A percentile compares a stretch with the other conserved stretches of the same genome.
Evolutionary conservation across 2,888 invertebrate species (phyloP).

Genomic region (Sesamia inferens): DNA sequence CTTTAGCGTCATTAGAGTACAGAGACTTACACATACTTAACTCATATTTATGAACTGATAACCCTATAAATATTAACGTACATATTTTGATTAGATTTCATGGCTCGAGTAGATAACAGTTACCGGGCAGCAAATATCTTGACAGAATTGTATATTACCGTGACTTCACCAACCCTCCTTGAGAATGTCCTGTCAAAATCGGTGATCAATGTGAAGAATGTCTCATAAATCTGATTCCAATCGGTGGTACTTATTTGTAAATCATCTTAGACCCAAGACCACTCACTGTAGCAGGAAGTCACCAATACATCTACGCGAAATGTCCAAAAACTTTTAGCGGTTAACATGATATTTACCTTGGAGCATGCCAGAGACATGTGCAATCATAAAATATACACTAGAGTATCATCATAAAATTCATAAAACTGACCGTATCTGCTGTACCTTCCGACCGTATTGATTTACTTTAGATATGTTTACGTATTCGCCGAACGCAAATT

Average conservation of each 20-base stretch:
- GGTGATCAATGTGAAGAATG: neutral
- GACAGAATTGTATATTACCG: neutral
- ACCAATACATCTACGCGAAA: neutral
- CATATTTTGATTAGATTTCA: constrained; percentile 48
- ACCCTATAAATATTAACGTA: constrained; percentile 25
- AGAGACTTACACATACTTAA: constrained; percentile 40
- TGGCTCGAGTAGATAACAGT: constrained; percentile 39
- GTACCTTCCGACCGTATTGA: constrained; percentile 78
- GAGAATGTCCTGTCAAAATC: neutral
- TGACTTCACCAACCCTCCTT: neutral
- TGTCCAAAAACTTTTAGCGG: constrained; percentile 18
- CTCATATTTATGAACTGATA: constrained; percentile 38
- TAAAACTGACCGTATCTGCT: constrained; percentile 78
- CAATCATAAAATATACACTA: constrained; percentile 73
- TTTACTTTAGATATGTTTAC: constrained; percentile 85
- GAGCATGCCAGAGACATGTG: constrained; percentile 54
- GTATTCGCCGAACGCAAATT: constrained; percentile 81
- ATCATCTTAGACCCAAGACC: neutral
- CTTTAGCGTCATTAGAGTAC: constrained; percentile 31
- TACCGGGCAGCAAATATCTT: constrained; percentile 18
- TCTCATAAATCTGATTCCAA: neutral
- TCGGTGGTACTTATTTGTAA: neutral
- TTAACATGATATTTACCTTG: constrained; percentile 42
- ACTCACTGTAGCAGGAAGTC: neutral
- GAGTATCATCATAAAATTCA: constrained; percentile 85